Evolutionary conservation across 2,888 invertebrate genomes (phyloP).

Genomic region (Oscheius sp.): DNA sequence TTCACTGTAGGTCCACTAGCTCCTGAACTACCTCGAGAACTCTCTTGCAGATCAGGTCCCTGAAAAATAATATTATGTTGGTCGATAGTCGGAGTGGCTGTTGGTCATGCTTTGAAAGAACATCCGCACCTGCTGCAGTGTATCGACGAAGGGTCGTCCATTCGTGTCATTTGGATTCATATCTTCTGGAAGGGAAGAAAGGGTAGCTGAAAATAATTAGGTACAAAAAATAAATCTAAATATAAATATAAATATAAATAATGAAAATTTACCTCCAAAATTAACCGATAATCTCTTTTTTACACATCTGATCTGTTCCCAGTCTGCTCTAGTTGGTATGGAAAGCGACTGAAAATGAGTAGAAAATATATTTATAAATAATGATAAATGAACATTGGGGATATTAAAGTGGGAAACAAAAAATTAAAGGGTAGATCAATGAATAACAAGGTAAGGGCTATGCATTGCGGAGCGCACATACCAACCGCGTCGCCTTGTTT

Average conservation of each 20-base stretch:
- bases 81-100: not conserved
- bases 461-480: conserved; percentile 24
- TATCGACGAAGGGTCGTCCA: conserved; percentile 28
- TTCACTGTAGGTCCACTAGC: conserved; percentile 17
- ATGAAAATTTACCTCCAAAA: conserved; percentile 19
- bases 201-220: not conserved
- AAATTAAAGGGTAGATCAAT: not conserved
- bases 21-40: conserved; percentile 16
- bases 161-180: conserved; percentile 19
- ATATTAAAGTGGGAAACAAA: not conserved
- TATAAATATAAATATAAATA: not conserved
- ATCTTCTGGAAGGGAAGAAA: conserved; percentile 24
- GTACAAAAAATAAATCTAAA: not conserved
- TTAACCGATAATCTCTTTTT: conserved; percentile 30
- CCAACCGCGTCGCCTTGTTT: conserved; percentile 1
- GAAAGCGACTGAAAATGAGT: conserved; percentile 23
- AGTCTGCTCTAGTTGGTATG: conserved; percentile 16
- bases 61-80: conserved; percentile 16
- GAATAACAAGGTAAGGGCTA: conserved; percentile 3
- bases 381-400: not conserved
- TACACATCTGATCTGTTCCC: conserved; percentile 28
- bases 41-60: conserved; percentile 29
- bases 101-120: not conserved
- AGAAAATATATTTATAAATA: not conserved
- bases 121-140: conserved; percentile 27